phyloP scores from a whole-genome alignment of 30 jellyfish, hydroid and myxozoan species.

The Cassiopea andromeda region DNA sequence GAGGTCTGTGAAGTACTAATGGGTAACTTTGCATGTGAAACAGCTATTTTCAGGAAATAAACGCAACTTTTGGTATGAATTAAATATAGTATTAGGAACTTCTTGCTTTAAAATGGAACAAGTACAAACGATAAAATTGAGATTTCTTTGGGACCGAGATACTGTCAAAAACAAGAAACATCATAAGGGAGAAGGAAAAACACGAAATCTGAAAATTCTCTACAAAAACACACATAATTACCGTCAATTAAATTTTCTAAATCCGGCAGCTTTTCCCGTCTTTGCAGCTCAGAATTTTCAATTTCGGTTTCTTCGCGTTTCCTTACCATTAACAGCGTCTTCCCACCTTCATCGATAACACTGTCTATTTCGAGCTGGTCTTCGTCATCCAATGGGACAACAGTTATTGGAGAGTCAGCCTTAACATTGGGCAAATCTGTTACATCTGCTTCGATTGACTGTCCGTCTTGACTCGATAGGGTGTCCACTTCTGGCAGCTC shows the following conservation, averaged over 20 bases:
- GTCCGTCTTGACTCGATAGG: not conserved
- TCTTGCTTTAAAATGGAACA: too few species aligned
- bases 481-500: not conserved
- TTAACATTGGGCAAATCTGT: constrained; percentile 16
- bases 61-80: too few species aligned
- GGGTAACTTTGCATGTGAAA: too few species aligned
- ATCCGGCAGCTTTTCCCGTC: not conserved
- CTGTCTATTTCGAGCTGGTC: constrained; percentile 25
- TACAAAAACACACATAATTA: not conserved
- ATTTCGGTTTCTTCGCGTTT: constrained; percentile 9
- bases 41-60: too few species aligned
- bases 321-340: constrained; percentile 18
- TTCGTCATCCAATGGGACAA: constrained; percentile 43
- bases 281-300: not conserved
- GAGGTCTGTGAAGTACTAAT: too few species aligned
- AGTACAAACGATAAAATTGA: too few species aligned
- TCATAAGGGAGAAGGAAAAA: not conserved
- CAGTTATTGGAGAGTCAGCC: constrained; percentile 24
- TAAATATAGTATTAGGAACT: too few species aligned
- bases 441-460: not conserved
- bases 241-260: not conserved
- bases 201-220: not conserved
- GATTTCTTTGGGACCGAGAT: too few species aligned
- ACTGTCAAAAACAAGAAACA: not conserved
- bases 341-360: constrained; percentile 23